phyloP scores from a whole-genome alignment of 2,797 vertebrate species.

The Etheostoma perlongum region DNA sequence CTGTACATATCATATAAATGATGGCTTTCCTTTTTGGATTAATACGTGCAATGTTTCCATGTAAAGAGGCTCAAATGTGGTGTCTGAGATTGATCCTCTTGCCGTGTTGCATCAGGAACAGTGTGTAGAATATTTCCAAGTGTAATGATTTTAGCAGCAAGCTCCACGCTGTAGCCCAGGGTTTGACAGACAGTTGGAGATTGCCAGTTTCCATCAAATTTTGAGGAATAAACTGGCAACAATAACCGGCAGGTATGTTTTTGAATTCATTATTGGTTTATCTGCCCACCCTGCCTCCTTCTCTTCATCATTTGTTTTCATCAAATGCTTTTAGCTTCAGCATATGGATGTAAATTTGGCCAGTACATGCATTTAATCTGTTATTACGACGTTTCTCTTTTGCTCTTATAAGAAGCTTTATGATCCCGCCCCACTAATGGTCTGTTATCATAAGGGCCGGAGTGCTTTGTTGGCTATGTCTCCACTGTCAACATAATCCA shows the following conservation, averaged over 20 bases:
- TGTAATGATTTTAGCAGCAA: background rate
- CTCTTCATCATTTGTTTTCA: conserved; percentile 46
- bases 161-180: background rate
- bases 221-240: background rate
- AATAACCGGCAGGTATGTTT: background rate
- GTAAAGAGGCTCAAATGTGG: background rate
- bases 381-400: conserved; percentile 70
- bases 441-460: conserved; percentile 54
- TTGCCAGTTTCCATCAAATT: background rate
- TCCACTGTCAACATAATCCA: conserved; percentile 72
- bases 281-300: background rate
- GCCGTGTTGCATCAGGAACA: background rate
- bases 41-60: background rate
- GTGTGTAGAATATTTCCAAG: background rate
- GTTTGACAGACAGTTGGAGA: background rate
- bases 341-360: conserved; percentile 70
- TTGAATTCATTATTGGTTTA: background rate
- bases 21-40: background rate
- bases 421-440: conserved; percentile 59
- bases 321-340: conserved; percentile 67
- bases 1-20: background rate
- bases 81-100: background rate
- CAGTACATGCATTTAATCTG: conserved; percentile 78
- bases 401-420: conserved; percentile 75
- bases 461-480: conserved; percentile 76